Percentiles rank a stretch among this genome's conserved stretches.
phyloP scores from a whole-genome alignment of 2,113 vertebrate species.

The Scatophagus argus region DNA sequence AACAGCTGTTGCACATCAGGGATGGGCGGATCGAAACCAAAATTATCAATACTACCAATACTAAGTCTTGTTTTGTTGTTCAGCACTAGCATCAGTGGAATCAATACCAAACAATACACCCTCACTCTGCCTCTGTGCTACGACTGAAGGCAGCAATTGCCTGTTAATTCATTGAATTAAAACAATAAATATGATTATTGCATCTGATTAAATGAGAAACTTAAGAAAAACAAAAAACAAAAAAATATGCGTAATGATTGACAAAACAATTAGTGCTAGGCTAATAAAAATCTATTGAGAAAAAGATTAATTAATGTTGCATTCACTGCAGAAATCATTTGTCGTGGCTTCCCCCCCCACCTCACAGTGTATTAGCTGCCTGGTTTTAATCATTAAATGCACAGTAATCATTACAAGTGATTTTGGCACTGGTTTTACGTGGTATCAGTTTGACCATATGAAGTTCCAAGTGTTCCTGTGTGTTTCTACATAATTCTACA shows the following conservation, averaged over 20 bases:
- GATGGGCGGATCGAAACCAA: background rate
- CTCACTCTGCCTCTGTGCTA: background rate
- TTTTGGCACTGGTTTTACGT: background rate
- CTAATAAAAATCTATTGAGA: background rate
- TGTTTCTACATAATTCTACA: constrained; percentile 9
- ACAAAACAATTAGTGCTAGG: background rate
- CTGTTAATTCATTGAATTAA: background rate
- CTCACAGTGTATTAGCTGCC: background rate
- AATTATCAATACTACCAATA: background rate
- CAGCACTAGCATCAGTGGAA: background rate
- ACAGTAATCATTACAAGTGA: background rate
- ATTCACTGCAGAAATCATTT: background rate
- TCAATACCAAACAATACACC: background rate
- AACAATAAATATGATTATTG: no score
- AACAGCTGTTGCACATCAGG: background rate
- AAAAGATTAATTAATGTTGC: background rate
- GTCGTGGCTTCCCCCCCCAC: no score
- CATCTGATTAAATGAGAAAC: background rate
- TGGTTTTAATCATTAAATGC: background rate
- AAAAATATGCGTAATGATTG: background rate
- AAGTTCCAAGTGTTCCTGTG: background rate
- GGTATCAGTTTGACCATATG: background rate
- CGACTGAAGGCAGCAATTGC: background rate
- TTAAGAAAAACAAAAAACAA: background rate
- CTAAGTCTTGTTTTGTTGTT: background rate